A percentile compares a stretch with the other conserved stretches of the same genome.
Conservation (phyloP, 2,797 vertebrate genomes). For the Bovichtus variegatus region DNA sequence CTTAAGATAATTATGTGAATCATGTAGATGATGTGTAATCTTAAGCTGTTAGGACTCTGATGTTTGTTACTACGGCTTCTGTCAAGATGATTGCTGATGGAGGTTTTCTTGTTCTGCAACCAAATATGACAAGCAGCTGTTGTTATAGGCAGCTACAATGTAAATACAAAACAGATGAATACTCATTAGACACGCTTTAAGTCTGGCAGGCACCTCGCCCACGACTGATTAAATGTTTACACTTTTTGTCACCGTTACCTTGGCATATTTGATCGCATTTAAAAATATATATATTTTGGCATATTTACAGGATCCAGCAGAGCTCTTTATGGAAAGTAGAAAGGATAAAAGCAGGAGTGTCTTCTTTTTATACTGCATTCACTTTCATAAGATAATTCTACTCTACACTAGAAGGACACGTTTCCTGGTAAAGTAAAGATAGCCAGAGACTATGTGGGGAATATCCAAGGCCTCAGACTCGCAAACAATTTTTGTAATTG, state of each 20-base stretch:
- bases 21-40: slow-evolving; percentile 1
- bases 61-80: slow-evolving; percentile 9
- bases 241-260: slow-evolving; percentile 15
- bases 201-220: slow-evolving; percentile 14
- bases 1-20: slow-evolving; percentile 5
- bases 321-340: slow-evolving; percentile 20
- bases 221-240: slow-evolving; percentile 29
- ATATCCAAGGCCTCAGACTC: slow-evolving; percentile 1
- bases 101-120: slow-evolving; percentile 18
- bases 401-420: slow-evolving; percentile 3
- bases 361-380: background rate
- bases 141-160: slow-evolving; percentile 11
- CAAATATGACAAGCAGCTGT: slow-evolving; percentile 26
- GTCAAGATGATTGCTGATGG: slow-evolving; percentile 13
- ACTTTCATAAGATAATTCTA: slow-evolving; percentile 1
- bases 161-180: slow-evolving; percentile 24
- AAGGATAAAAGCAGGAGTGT: slow-evolving; percentile 2
- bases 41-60: slow-evolving; percentile 6
- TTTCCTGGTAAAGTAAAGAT: slow-evolving; percentile 9
- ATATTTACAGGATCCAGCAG: slow-evolving; percentile 11
- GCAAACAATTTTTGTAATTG: slow-evolving; percentile 4
- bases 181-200: background rate
- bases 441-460: background rate
- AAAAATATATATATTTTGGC: background rate
- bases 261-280: background rate